Evolutionary conservation across 2,888 invertebrate genomes (phyloP).

Genomic region (Disparrhopalites patrizii): DNA sequence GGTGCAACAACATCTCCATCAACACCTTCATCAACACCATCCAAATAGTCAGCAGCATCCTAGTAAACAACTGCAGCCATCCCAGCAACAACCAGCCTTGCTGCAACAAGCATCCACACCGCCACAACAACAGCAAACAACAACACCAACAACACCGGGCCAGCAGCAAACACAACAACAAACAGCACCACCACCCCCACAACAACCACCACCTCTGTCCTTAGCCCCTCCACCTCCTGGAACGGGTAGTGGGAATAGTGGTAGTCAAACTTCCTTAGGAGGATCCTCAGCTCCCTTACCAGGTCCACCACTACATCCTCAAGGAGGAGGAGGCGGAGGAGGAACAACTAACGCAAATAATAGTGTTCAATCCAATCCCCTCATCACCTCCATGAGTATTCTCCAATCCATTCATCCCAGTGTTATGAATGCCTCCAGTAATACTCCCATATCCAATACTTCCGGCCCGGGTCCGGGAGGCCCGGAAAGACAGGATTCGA

Average conservation of each 20-base stretch:
- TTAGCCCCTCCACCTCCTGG: neutral
- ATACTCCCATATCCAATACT: slow-evolving; percentile 21
- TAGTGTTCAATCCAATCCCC: slow-evolving; percentile 10
- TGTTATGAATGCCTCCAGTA: slow-evolving; percentile 17
- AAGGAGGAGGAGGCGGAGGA: no score
- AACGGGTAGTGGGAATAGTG: neutral
- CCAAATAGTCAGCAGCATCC: slow-evolving; percentile 39
- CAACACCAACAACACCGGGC: slow-evolving; percentile 27
- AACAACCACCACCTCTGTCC: slow-evolving; percentile 14
- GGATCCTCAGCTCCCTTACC: neutral
- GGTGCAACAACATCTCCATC: slow-evolving; percentile 22
- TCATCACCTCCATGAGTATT: neutral
- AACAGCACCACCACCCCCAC: slow-evolving; percentile 12
- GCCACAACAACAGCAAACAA: slow-evolving; percentile 29
- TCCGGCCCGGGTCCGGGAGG: slow-evolving; percentile 43
- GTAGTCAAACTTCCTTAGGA: neutral
- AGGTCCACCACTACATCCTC: neutral
- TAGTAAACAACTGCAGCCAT: slow-evolving; percentile 5
- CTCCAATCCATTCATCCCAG: slow-evolving; percentile 22
- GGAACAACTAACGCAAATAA: slow-evolving; percentile 22
- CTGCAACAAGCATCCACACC: slow-evolving; percentile 35
- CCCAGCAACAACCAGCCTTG: slow-evolving; percentile 31
- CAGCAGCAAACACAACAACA: slow-evolving; percentile 28
- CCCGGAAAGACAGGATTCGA: slow-evolving; percentile 77
- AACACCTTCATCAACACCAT: slow-evolving; percentile 35